These are phyloP conservation scores for Melipona beecheii DNA, from an alignment of 2,888 invertebrate species.

Conservation along the genomic window DNA sequence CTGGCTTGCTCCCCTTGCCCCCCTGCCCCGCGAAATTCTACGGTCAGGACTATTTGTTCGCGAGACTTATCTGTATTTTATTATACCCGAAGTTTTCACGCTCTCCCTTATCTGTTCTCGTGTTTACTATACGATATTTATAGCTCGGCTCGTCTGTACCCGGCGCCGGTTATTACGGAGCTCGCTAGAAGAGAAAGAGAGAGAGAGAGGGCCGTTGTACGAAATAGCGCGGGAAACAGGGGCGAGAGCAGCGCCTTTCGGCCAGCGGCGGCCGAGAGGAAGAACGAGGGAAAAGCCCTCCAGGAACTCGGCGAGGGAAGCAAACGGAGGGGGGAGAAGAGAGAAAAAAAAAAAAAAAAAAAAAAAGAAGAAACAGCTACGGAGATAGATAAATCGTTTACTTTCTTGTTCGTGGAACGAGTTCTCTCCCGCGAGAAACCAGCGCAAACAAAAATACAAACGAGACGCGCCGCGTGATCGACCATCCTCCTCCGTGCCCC, in stretches of 20 bases:
- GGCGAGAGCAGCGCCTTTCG: slow-evolving; percentile 14
- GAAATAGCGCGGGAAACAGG: slow-evolving; percentile 52
- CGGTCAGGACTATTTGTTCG: slow-evolving; percentile 73
- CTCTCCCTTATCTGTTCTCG: slow-evolving; percentile 70
- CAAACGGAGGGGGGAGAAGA: too few species aligned
- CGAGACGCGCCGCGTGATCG: slow-evolving; percentile 3
- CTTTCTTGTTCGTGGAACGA: slow-evolving; percentile 60
- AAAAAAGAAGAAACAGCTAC: slow-evolving; percentile 11
- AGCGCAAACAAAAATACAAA: slow-evolving; percentile 32
- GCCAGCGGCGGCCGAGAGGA: not conserved
- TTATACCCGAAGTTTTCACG: slow-evolving; percentile 74
- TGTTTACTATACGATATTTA: slow-evolving; percentile 76
- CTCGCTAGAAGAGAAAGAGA: slow-evolving; percentile 53
- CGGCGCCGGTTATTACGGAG: slow-evolving; percentile 72
- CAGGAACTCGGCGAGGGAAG: slow-evolving; percentile 8
- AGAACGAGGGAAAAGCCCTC: slow-evolving; percentile 31
- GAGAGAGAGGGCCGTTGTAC: slow-evolving; percentile 54
- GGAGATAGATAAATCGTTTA: slow-evolving; percentile 62
- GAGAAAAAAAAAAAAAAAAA: too few species aligned
- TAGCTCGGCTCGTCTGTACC: slow-evolving; percentile 69
- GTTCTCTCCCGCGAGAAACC: slow-evolving; percentile 47
- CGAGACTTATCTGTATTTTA: slow-evolving; percentile 74
- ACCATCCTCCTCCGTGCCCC: not conserved
- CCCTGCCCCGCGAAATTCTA: slow-evolving; percentile 59
- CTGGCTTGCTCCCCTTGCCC: not conserved